Evolutionary conservation across 2,888 invertebrate genomes (phyloP).

Genomic region (Poecilus cupreus): DNA sequence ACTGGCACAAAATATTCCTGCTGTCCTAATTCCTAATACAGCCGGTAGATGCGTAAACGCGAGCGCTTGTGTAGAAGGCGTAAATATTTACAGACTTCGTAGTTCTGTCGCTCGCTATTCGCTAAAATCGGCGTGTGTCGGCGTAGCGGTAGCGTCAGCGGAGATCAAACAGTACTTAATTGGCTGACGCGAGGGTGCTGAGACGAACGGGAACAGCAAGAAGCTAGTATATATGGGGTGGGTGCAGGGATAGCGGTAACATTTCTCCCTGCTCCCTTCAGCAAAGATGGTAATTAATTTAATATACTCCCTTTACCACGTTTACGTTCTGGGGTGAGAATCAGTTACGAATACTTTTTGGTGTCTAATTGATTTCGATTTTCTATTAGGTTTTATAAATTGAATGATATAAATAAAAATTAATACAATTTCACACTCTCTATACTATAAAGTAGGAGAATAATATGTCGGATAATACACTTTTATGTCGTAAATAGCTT

Average conservation of each 20-base stretch:
- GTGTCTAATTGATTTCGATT: slow-evolving; percentile 16
- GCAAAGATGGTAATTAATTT: slow-evolving; percentile 48
- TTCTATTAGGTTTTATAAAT: neutral
- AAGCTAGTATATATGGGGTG: slow-evolving; percentile 7
- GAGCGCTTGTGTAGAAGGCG: slow-evolving; percentile 9
- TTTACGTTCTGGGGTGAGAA: neutral
- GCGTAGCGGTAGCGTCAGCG: neutral
- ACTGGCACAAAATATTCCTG: neutral
- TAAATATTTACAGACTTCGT: slow-evolving; percentile 36
- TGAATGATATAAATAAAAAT: too few relatives aligned
- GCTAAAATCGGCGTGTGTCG: neutral
- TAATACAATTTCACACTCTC: too few relatives aligned
- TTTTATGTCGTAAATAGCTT: too few relatives aligned
- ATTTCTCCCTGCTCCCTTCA: neutral
- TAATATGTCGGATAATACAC: too few relatives aligned
- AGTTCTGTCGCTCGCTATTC: neutral
- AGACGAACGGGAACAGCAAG: neutral
- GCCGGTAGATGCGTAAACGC: slow-evolving; percentile 20
- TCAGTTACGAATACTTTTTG: neutral
- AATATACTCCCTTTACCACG: slow-evolving; percentile 40
- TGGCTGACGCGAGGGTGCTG: slow-evolving; percentile 1
- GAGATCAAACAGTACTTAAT: slow-evolving; percentile 44
- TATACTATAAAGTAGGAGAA: too few relatives aligned
- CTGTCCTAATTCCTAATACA: slow-evolving; percentile 23
- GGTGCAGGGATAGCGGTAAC: too few relatives aligned